These are phyloP conservation scores for Drosophila lacertosa DNA, from an alignment of 1,140 invertebrate genomes.

Conservation along the genomic window DNA sequence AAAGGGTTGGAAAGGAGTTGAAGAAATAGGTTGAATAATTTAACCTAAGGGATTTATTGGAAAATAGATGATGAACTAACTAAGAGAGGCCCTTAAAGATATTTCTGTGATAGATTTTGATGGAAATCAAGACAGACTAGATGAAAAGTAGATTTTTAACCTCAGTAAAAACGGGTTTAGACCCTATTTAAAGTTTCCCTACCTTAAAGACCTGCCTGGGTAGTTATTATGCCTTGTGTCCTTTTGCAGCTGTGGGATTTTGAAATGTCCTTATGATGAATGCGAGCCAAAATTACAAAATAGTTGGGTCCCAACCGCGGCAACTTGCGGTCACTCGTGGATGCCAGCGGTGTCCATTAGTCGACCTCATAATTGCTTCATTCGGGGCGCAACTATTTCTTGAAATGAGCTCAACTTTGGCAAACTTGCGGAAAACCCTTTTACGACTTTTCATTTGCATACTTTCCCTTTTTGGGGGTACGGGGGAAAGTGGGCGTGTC, in stretches of 20 bases:
- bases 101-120: too few species aligned
- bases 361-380: constrained; percentile 82
- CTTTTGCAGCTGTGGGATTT: background rate
- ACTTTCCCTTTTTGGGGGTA: background rate
- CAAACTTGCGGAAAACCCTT: constrained; percentile 28
- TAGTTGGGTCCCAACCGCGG: constrained; percentile 31
- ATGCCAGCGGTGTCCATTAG: constrained; percentile 61
- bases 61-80: too few species aligned
- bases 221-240: too few species aligned
- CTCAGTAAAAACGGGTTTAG: too few species aligned
- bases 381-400: constrained; percentile 64
- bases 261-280: constrained; percentile 55
- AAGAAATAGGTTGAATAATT: too few species aligned
- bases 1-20: too few species aligned
- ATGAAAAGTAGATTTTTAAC: too few species aligned
- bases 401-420: constrained; percentile 47
- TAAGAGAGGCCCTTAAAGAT: too few species aligned
- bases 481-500: constrained; percentile 21
- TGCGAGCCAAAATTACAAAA: constrained; percentile 67
- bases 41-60: too few species aligned
- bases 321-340: constrained; percentile 56
- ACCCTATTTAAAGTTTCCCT: too few species aligned
- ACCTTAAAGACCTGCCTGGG: too few species aligned
- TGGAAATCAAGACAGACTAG: too few species aligned
- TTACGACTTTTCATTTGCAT: constrained; percentile 28